Conservation (phyloP, 1,140 invertebrate species). For the Cotesia vestalis region DNA sequence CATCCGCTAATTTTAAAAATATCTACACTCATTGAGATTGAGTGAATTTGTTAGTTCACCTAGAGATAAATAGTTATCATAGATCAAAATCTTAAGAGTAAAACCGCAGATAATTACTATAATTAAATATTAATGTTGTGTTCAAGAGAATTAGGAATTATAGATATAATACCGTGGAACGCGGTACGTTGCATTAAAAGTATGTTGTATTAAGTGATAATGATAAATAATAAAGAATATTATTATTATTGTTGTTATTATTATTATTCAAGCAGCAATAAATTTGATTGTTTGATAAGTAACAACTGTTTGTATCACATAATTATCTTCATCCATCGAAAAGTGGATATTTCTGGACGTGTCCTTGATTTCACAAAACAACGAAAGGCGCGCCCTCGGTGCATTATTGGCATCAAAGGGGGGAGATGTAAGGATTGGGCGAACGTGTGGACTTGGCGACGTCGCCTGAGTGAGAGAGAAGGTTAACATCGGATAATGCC, state of each 20-base stretch:
- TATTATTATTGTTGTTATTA: too few species aligned
- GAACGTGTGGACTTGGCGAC: constrained; percentile 33
- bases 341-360: constrained; percentile 41
- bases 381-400: constrained; percentile 38
- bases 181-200: too few species aligned
- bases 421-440: constrained; percentile 24
- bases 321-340: constrained; percentile 34
- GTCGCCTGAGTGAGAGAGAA: constrained; percentile 22
- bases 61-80: too few species aligned
- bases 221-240: too few species aligned
- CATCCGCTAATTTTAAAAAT: neutral
- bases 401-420: constrained; percentile 30
- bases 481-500: constrained; percentile 34
- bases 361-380: constrained; percentile 41
- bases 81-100: too few species aligned
- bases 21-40: too few species aligned
- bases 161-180: neutral
- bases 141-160: neutral
- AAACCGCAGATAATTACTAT: too few species aligned
- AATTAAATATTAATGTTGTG: too few species aligned
- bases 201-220: too few species aligned
- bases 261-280: too few species aligned
- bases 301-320: constrained; percentile 31
- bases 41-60: too few species aligned
- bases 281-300: constrained; percentile 29